phyloP scores from a whole-genome alignment of 2,888 invertebrate genomes.

The Coelinius sp. region DNA sequence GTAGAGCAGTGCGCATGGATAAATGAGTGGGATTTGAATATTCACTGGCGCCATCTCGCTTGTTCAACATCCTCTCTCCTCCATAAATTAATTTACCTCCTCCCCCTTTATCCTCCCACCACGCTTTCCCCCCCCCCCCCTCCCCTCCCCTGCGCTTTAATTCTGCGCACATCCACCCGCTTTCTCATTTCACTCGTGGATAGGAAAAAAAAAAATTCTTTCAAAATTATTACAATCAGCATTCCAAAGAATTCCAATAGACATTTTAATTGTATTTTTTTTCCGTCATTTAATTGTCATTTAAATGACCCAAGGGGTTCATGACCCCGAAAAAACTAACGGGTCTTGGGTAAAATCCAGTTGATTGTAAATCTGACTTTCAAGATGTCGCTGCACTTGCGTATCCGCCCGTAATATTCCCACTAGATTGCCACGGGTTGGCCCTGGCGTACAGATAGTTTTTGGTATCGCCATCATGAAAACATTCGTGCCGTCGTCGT shows the following conservation, averaged over 20 bases:
- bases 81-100: constrained; percentile 7
- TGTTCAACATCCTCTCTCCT: background rate
- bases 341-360: constrained; percentile 7
- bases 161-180: constrained; percentile 1
- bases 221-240: background rate
- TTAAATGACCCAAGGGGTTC: constrained; percentile 16
- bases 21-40: constrained; percentile 35
- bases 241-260: background rate
- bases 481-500: constrained; percentile 57
- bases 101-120: background rate
- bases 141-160: background rate
- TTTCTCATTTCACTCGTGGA: background rate
- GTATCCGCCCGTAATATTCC: constrained; percentile 45
- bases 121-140: background rate
- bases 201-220: background rate
- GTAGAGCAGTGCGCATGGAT: constrained; percentile 35
- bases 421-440: constrained; percentile 11
- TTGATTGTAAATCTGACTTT: background rate
- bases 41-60: constrained; percentile 43
- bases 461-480: constrained; percentile 62
- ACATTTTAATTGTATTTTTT: background rate
- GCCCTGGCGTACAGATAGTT: constrained; percentile 35
- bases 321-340: constrained; percentile 27
- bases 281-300: background rate
- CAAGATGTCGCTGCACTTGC: constrained; percentile 40